A percentile compares a stretch with the other conserved stretches of the same genome.
Evolutionary conservation across 2,797 vertebrate species (phyloP).

Genomic region (Neosilurus hyrtlii): DNA sequence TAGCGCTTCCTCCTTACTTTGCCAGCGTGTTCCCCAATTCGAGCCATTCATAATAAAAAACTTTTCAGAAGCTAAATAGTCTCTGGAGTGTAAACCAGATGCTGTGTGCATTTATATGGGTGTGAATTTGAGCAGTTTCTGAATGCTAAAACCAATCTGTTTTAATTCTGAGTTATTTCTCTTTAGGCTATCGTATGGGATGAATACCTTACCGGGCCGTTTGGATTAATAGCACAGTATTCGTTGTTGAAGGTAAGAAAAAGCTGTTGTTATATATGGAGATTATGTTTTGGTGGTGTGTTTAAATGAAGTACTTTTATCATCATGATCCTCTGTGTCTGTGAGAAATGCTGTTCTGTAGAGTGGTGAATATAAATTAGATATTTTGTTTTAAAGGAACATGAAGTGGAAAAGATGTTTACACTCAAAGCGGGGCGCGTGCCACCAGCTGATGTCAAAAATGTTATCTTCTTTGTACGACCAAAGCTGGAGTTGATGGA

Average conservation of each 20-base stretch:
- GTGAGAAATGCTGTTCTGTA: background rate
- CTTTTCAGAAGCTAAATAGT: no score
- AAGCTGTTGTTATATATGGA: background rate
- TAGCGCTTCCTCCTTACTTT: no score
- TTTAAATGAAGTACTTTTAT: background rate
- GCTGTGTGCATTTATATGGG: no score
- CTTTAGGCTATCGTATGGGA: conserved; percentile 97
- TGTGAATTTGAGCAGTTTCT: no score
- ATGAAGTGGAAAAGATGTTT: conserved; percentile 99
- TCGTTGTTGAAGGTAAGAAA: conserved; percentile 90
- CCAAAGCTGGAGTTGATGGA: conserved; percentile 95
- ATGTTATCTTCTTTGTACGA: conserved; percentile 94
- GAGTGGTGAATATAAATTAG: background rate
- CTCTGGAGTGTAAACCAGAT: no score
- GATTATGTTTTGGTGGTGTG: background rate
- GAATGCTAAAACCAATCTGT: background rate
- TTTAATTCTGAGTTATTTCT: conserved; percentile 6
- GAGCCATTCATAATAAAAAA: no score
- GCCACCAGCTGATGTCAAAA: conserved; percentile 90
- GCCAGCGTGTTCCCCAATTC: no score
- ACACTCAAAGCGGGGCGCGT: conserved; percentile 89
- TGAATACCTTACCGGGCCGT: conserved; percentile 93
- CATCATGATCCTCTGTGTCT: no score
- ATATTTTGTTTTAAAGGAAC: conserved; percentile 75
- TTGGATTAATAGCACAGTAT: conserved; percentile 96